A percentile compares a stretch with the other conserved stretches of the same genome.
phyloP scores from a whole-genome alignment of 2,797 vertebrate species.

The Pogoniulus pusillus region DNA sequence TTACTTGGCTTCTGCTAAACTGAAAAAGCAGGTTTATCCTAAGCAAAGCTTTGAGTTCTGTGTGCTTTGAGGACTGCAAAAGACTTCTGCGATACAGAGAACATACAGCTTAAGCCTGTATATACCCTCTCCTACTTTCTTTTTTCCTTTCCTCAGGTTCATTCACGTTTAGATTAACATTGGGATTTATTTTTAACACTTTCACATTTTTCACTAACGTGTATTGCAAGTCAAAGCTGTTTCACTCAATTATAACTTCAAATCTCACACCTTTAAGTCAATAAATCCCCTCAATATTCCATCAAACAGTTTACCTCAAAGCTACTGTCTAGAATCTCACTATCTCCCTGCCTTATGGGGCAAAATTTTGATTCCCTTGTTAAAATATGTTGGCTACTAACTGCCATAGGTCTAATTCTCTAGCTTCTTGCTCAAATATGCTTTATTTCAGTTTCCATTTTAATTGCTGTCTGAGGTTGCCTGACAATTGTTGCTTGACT shows the following conservation, averaged over 20 bases:
- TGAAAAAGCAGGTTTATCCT: not conserved
- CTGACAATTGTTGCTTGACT: conserved; percentile 55
- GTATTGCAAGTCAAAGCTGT: not conserved
- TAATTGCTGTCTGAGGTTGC: conserved; percentile 65
- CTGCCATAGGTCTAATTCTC: conserved; percentile 14
- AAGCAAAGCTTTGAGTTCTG: not conserved
- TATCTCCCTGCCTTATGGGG: not conserved
- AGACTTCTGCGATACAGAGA: not conserved
- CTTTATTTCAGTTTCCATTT: conserved; percentile 50
- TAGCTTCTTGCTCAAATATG: conserved; percentile 43
- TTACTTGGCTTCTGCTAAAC: not conserved
- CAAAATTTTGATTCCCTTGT: not conserved
- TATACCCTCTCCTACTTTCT: not conserved
- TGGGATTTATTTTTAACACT: not conserved
- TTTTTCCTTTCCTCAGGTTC: not conserved
- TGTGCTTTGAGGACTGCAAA: not conserved
- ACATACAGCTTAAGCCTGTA: not conserved
- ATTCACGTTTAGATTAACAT: not conserved
- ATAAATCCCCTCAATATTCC: not conserved
- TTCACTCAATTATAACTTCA: not conserved
- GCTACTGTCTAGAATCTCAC: not conserved
- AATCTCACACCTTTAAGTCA: not conserved
- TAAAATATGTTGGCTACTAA: conserved; percentile 46
- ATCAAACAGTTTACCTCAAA: not conserved
- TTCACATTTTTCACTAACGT: not conserved